A percentile compares a stretch with the other conserved stretches of the same genome.
Conservation (phyloP, 37 sponge, comb jelly and placozoan genomes). For the Beroe forskalii region DNA sequence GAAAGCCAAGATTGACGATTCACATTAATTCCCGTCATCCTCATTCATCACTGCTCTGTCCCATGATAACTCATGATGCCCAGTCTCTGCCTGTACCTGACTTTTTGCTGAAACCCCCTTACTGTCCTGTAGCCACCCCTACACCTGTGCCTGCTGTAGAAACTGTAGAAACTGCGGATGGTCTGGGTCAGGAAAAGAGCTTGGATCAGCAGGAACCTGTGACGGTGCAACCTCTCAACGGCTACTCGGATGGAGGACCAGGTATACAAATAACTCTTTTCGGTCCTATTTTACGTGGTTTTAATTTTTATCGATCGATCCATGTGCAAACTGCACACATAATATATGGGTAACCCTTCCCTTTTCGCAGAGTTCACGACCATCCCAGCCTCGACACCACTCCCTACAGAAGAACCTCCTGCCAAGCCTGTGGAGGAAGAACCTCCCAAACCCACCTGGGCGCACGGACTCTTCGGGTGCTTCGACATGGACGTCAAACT, state of each 20-base stretch:
- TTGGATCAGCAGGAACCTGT: not conserved
- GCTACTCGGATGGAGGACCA: not conserved
- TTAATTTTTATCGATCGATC: no score
- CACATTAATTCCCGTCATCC: no score
- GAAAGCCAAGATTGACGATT: no score
- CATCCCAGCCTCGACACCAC: constrained; percentile 17
- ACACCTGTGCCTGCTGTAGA: constrained; percentile 13
- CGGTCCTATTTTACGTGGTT: no score
- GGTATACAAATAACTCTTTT: not conserved
- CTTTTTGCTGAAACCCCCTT: no score
- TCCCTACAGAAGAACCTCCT: not conserved
- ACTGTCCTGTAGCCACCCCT: not conserved
- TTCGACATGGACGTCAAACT: constrained; percentile 60
- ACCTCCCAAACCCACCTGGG: constrained; percentile 45
- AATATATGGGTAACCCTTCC: no score
- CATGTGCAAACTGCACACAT: no score
- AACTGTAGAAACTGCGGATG: not conserved
- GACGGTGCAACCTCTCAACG: not conserved
- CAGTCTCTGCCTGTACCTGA: no score
- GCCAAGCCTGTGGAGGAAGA: not conserved
- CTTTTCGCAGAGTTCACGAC: constrained; percentile 9
- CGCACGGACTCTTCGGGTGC: constrained; percentile 47
- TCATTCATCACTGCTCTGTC: no score
- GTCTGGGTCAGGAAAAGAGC: not conserved
- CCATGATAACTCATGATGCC: no score